phyloP scores from a whole-genome alignment of 2,113 vertebrate genomes.

The Phaethon lepturus region DNA sequence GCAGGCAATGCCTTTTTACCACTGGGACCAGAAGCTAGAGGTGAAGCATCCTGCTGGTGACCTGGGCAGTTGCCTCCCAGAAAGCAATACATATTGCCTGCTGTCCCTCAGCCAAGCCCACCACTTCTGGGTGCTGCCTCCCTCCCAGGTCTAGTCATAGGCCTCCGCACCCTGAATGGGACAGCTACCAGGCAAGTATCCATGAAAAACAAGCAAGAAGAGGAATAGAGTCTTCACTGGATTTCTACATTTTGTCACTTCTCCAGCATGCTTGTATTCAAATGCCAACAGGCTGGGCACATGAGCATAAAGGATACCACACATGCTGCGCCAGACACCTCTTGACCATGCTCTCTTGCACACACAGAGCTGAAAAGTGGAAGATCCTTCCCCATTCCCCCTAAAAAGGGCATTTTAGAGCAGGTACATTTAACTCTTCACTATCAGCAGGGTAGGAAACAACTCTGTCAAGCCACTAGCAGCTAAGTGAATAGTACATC shows the following conservation, averaged over 20 bases:
- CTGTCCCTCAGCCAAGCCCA: background rate
- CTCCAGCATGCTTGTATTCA: background rate
- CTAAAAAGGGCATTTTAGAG: background rate
- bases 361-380: background rate
- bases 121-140: background rate
- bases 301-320: background rate
- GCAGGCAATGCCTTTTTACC: background rate
- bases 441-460: background rate
- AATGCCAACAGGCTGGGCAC: background rate
- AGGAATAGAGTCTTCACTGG: background rate
- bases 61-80: background rate
- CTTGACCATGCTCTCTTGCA: background rate
- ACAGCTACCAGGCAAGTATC: background rate
- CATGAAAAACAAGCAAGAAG: background rate
- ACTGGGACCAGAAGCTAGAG: background rate
- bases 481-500: background rate
- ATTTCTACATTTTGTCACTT: background rate
- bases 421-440: background rate
- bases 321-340: background rate
- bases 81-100: background rate
- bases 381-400: background rate
- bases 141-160: background rate
- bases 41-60: background rate
- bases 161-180: background rate
- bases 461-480: background rate